These are phyloP conservation scores for Drosophila takahashii DNA, from an alignment of 1,140 invertebrate genomes.

Conservation along the genomic window DNA sequence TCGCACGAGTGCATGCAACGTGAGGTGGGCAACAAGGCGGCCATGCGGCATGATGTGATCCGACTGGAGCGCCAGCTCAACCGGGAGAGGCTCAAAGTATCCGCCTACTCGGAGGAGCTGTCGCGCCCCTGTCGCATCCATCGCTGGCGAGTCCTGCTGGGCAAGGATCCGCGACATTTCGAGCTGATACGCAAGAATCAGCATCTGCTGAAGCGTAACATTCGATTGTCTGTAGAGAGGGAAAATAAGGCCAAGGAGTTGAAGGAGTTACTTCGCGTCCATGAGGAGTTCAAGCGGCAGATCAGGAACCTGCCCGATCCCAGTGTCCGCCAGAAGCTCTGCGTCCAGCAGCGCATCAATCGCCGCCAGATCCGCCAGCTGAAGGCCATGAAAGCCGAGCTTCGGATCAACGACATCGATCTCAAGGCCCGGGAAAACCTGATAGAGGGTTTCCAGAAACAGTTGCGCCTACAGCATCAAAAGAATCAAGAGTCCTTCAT, in stretches of 20 bases:
- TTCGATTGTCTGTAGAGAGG: conserved; percentile 32
- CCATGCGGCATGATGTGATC: conserved; percentile 89
- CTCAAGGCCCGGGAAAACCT: conserved; percentile 61
- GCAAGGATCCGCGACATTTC: conserved; percentile 88
- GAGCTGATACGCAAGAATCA: conserved; percentile 89
- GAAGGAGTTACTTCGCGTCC: conserved; percentile 3
- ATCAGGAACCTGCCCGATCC: conserved; percentile 28
- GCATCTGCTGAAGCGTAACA: conserved; percentile 86
- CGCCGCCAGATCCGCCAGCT: conserved; percentile 49
- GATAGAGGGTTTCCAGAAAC: conserved; percentile 55
- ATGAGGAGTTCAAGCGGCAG: conserved; percentile 42
- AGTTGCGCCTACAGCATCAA: conserved; percentile 9
- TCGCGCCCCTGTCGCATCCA: conserved; percentile 93
- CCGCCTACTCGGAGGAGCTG: conserved; percentile 90
- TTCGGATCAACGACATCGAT: conserved; percentile 73
- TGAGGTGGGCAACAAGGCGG: conserved; percentile 87
- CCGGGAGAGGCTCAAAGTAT: conserved; percentile 88
- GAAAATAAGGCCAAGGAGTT: conserved; percentile 26
- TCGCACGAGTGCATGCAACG: conserved; percentile 87
- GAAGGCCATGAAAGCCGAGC: conserved; percentile 67
- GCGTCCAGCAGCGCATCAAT: conserved; percentile 58
- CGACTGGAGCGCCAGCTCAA: conserved; percentile 91
- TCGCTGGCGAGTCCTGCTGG: conserved; percentile 90
- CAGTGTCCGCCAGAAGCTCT: conserved; percentile 16
- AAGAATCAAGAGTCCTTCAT: not conserved